Percentiles rank a stretch among this genome's conserved stretches.
Conservation (phyloP, 2,888 invertebrate genomes). For the Plagodis pulveraria region DNA sequence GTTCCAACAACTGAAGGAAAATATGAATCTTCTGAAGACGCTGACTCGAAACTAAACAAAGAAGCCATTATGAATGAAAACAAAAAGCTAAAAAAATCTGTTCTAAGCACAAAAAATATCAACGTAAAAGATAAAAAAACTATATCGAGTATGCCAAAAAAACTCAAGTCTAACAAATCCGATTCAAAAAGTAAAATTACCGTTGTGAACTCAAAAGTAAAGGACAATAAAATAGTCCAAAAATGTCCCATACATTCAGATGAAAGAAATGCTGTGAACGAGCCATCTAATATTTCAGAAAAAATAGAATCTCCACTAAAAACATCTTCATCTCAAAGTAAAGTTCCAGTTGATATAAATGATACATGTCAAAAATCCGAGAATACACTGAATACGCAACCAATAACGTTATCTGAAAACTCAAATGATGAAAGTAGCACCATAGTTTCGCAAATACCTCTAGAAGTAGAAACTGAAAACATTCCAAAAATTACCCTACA, state of each 20-base stretch:
- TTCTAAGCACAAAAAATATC: slow-evolving; percentile 3
- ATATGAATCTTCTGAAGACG: no score
- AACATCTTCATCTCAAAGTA: neutral
- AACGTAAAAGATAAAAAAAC: slow-evolving; percentile 11
- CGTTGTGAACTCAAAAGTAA: slow-evolving; percentile 7
- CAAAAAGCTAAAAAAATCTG: no score
- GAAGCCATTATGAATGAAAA: no score
- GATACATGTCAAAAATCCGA: neutral
- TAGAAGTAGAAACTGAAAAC: slow-evolving; percentile 53
- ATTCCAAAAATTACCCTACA: slow-evolving; percentile 59
- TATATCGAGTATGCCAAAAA: slow-evolving; percentile 6
- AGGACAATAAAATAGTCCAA: slow-evolving; percentile 15
- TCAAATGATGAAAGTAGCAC: slow-evolving; percentile 15
- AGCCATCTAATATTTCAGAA: slow-evolving; percentile 3
- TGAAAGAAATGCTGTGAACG: slow-evolving; percentile 19
- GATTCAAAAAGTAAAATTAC: slow-evolving; percentile 9
- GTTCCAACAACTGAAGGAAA: no score
- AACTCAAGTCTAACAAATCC: slow-evolving; percentile 14
- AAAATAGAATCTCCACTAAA: neutral
- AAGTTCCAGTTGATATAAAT: slow-evolving; percentile 6
- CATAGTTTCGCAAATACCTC: slow-evolving; percentile 31
- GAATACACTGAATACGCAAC: slow-evolving; percentile 1
- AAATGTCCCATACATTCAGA: slow-evolving; percentile 23
- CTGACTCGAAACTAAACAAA: no score
- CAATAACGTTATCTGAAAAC: slow-evolving; percentile 4